These are phyloP conservation scores for Tyria jacobaeae DNA, from an alignment of 2,888 invertebrate genomes.

Conservation along the genomic window DNA sequence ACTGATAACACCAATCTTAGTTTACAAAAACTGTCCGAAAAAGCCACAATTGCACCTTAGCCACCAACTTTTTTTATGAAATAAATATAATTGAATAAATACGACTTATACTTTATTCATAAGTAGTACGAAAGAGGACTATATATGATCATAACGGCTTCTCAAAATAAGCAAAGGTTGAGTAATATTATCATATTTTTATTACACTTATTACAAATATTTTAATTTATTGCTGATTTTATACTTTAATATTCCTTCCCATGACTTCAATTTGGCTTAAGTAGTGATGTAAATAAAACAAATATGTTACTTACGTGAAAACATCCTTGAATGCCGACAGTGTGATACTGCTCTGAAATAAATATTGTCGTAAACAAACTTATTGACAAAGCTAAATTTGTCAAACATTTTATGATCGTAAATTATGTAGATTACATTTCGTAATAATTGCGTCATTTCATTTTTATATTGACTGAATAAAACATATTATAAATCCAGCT, in stretches of 20 bases:
- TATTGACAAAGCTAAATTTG: neutral
- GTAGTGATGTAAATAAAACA: neutral
- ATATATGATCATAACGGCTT: neutral
- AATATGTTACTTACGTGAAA: neutral
- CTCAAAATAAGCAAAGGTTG: neutral
- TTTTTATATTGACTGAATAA: no score
- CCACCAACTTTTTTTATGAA: no score
- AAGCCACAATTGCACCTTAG: no score
- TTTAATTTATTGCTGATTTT: neutral
- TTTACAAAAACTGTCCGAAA: no score
- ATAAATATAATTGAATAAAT: no score
- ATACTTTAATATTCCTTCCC: neutral
- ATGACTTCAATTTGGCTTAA: neutral
- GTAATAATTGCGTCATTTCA: no score
- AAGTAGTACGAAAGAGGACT: neutral
- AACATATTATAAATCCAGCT: no score
- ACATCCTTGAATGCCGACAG: neutral
- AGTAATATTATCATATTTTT: neutral
- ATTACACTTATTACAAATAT: neutral
- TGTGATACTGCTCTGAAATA: neutral
- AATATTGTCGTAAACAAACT: neutral
- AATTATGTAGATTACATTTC: neutral
- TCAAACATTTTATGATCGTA: neutral
- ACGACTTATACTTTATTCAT: neutral
- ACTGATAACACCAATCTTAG: no score